Evolutionary conservation across 1,140 invertebrate genomes (phyloP), one percentile per base, ranked within the genome.

Genomic region (Calliopsis andreniformis): DNA sequence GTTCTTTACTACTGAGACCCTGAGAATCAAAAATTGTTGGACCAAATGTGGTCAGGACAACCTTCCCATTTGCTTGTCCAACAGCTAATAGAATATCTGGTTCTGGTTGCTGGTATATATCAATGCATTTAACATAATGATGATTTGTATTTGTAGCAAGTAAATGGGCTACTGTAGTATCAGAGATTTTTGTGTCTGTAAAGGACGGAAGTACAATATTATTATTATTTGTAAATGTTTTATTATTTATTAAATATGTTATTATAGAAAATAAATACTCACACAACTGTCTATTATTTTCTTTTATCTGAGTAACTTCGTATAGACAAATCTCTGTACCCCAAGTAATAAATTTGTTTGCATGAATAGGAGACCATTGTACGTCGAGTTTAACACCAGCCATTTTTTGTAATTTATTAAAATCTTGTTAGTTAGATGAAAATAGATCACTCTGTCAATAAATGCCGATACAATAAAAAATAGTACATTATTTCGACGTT

Each of bases 61-160:
- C 94, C 92, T 95, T 96, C n/a, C 97, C 97, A 93, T 96, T 97
- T 0, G 95, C 94, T 86, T 97, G 94, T 3, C 97, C 97, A 64
- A 98, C 93, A 0, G 97, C 97, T 43, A 98, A 91, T 39, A 98
- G 92, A 39, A 96, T 94, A 82, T 97, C 96, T 85, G 93, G 93
- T 45, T 96, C 94, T 20, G 93, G 80, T 90, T 95, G 92, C 53
- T 95, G 94, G 93, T 96, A 95, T 88, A 97, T 95, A 85, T 97
- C 96, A n/a, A 97, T 91, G 89, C 95, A 96, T 92, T 96, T 95
- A 12, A 94, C 93, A 89, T 95, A 96, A 81, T 94, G 94, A 82
- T 94, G 92, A 88, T 93, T 95, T 16, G 93, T 93, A 86, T 95
- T 94, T 20, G 94, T 94, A 6, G 95, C 94, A 18, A 97, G 85